A percentile compares a stretch with the other conserved stretches of the same genome.
These are phyloP conservation scores for Sylvicapra grimmia DNA, from an alignment of 2,113 vertebrate genomes.

Conservation along the genomic window DNA sequence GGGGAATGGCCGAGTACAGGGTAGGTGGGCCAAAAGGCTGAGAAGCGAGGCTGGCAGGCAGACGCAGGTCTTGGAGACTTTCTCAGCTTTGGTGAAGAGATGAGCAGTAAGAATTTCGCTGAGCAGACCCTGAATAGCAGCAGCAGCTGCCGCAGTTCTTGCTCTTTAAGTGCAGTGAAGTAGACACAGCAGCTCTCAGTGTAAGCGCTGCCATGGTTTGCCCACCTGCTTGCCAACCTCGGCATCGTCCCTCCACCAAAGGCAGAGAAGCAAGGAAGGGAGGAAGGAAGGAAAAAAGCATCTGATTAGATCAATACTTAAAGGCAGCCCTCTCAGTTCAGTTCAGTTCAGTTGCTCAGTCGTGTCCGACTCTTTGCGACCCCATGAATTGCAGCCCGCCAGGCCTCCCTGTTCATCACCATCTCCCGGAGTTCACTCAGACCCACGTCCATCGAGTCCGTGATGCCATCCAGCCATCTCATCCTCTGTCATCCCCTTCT, in stretches of 20 bases:
- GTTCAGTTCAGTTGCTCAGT: no score
- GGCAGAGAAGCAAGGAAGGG: not conserved
- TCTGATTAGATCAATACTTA: not conserved
- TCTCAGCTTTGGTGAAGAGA: rapidly evolving
- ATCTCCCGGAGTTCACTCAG: no score
- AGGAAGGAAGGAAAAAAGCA: not conserved
- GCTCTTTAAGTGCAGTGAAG: not conserved
- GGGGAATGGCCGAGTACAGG: rapidly evolving
- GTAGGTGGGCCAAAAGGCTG: not conserved
- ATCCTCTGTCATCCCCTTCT: no score
- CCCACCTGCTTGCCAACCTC: not conserved
- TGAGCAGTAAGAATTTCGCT: not conserved
- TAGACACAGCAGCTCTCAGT: not conserved
- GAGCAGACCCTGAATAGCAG: not conserved
- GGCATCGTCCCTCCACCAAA: not conserved
- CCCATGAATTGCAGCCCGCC: rapidly evolving
- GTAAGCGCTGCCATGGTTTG: not conserved
- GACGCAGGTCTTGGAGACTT: not conserved
- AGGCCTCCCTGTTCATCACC: no score
- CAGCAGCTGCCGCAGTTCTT: not conserved
- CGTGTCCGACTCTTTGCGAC: rapidly evolving
- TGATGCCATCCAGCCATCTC: no score
- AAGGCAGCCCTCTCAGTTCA: not conserved
- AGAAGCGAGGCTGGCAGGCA: not conserved
- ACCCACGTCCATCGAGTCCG: no score